Base-by-base conservation (phyloP, 1,140 invertebrate genomes). In the Bombus polaris region DNA sequence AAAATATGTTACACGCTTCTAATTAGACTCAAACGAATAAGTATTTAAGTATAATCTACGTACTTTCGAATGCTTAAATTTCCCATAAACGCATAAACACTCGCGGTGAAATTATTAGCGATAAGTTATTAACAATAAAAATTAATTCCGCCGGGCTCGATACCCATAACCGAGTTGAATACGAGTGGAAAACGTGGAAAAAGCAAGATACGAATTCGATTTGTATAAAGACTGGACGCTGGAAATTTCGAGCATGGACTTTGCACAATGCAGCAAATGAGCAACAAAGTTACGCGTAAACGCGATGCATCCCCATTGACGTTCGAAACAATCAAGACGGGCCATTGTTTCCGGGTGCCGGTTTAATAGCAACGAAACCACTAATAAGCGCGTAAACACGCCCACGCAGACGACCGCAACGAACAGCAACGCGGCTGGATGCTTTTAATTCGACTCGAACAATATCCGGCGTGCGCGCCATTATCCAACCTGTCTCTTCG, bases 371-470 rank as follows among this genome's bases (percentile, higher is more conserved):
- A 53, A 53, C 44, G 44, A 72, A 72, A 71, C 68, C 79, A 28
- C 79, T 72, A 81, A 81, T 71, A 81, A 81, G 28, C 78, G 78
- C 35, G 44, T 71, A 72, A 81, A 72, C 77, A 35, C 25, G 65
- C 2, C 25, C 65, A 39, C 32, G 42, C 62, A 73, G 73, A 78
- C 73, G 79, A 83, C 57, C 73, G 66, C 81, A 59, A 86, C 79
- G 62, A 70, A 37, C 35, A 70, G 18, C 22, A 28, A 15, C 8
- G 22, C 10, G 68, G 28, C 5, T 22, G 32, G 77, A 47, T 42
- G 73, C 59, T 87, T 83, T 87, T 88, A 82, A 87, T 88, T 76
- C 44, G 39, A 18, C 73, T 66, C 65, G 85, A 88, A 82, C 72
- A 87, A 88, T 88, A 81, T 71, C 62, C 85, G 59, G 42, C 73